Evolutionary conservation across 2,797 vertebrate species (phyloP).

Genomic region (Cryptoprocta ferox): DNA sequence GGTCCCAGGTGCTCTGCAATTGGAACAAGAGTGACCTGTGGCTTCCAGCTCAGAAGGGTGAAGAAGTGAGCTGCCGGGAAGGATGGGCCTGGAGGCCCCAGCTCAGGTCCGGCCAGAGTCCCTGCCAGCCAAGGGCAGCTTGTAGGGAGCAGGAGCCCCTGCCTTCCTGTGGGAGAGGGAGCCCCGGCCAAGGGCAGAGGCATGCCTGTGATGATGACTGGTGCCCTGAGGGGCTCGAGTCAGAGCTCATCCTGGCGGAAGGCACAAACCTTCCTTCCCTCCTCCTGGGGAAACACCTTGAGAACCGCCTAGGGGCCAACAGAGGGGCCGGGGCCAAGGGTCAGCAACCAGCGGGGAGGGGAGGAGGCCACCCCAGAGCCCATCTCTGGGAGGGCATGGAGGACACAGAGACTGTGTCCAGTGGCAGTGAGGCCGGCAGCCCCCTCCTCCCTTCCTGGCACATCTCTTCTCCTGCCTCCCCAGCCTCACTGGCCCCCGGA

Average conservation of each 20-base stretch:
- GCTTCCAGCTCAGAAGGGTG: neutral
- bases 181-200: neutral
- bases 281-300: neutral
- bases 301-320: neutral
- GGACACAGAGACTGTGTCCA: no score
- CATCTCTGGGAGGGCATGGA: neutral
- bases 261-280: neutral
- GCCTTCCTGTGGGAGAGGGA: neutral
- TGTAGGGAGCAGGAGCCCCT: neutral
- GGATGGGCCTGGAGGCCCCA: neutral
- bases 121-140: neutral
- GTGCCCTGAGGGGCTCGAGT: neutral
- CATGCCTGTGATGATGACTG: no score
- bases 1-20: neutral
- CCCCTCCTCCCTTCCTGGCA: neutral
- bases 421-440: accelerated
- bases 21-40: neutral
- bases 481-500: neutral
- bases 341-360: neutral
- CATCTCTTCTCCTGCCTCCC: neutral
- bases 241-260: neutral
- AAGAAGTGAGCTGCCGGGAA: neutral
- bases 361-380: neutral
- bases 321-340: neutral
- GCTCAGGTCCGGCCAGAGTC: neutral